Evolutionary conservation across 2,113 vertebrate genomes (phyloP).

Genomic region (Octodon degus): DNA sequence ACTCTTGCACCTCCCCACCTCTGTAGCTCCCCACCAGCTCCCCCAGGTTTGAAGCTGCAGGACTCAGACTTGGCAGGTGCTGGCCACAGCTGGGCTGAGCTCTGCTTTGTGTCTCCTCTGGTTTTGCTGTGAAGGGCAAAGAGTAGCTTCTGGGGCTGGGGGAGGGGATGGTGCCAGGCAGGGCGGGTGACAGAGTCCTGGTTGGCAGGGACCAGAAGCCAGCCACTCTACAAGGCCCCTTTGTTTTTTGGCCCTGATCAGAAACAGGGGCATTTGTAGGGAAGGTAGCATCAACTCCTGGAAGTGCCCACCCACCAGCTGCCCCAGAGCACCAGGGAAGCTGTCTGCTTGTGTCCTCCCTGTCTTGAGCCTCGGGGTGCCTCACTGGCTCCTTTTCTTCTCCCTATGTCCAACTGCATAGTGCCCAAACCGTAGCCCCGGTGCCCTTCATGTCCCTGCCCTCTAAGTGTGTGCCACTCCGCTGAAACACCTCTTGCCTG

Average conservation of each 20-base stretch:
- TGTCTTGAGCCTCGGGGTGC: not conserved
- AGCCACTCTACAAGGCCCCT: not conserved
- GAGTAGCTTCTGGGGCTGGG: not conserved
- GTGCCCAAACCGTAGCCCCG: not conserved
- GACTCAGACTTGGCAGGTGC: constrained; percentile 65
- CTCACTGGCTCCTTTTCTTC: not conserved
- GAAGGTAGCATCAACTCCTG: not conserved
- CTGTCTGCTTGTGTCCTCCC: not conserved
- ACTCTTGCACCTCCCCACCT: not conserved
- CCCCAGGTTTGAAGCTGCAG: not conserved
- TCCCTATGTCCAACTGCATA: not conserved
- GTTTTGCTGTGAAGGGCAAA: constrained; percentile 16
- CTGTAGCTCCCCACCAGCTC: not conserved
- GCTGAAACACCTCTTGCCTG: not conserved
- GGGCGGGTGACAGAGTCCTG: not conserved
- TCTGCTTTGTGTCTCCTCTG: not conserved
- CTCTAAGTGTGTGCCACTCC: rapidly evolving
- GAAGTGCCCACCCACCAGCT: not conserved
- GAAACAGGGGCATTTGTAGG: not conserved
- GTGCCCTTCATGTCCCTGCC: not conserved
- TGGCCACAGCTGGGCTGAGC: constrained; percentile 53
- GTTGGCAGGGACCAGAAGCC: not conserved
- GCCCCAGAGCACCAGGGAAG: not conserved
- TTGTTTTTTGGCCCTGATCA: not conserved
- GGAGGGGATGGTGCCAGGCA: not conserved